Percentiles rank a stretch among this genome's conserved stretches.
phyloP scores from a whole-genome alignment of 2,113 vertebrate species.

The Hippocampus abdominalis region DNA sequence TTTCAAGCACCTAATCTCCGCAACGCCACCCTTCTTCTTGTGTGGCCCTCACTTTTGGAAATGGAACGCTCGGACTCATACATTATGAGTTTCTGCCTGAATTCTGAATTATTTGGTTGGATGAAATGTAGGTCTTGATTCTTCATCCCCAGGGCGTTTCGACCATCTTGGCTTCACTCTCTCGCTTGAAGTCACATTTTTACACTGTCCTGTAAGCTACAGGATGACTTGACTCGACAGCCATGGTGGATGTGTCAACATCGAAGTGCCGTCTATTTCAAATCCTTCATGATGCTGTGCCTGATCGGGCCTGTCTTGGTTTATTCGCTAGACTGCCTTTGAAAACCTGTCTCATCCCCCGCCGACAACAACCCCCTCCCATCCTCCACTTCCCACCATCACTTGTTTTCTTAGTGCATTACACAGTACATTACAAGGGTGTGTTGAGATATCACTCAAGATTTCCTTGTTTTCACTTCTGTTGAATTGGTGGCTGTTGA shows the following conservation, averaged over 20 bases:
- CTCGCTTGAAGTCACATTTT: neutral
- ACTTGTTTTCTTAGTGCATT: slow-evolving; percentile 33
- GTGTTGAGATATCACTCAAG: slow-evolving; percentile 37
- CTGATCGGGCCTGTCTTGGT: slow-evolving; percentile 38
- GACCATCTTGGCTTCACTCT: neutral
- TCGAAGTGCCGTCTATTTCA: neutral
- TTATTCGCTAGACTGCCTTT: slow-evolving; percentile 12
- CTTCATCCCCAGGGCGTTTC: neutral
- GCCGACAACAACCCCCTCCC: slow-evolving; percentile 6
- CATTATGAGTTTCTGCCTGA: slow-evolving; percentile 18
- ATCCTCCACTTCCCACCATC: slow-evolving; percentile 4
- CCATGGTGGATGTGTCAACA: neutral
- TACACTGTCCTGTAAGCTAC: neutral
- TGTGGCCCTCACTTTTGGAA: slow-evolving; percentile 35
- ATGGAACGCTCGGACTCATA: slow-evolving; percentile 27
- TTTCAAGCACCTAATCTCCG: slow-evolving; percentile 27
- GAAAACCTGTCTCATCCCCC: slow-evolving; percentile 21
- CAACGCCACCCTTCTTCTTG: slow-evolving; percentile 44
- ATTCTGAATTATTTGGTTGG: slow-evolving; percentile 26
- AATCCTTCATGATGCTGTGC: slow-evolving; percentile 10
- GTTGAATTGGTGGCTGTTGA: neutral
- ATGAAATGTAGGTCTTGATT: neutral
- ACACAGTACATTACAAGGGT: slow-evolving; percentile 40
- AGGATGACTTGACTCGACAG: neutral
- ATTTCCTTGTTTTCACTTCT: neutral